Percentiles rank a stretch among this genome's conserved stretches.
Evolutionary conservation across 2,888 invertebrate species (phyloP).

Genomic region (Agrotis clavis): DNA sequence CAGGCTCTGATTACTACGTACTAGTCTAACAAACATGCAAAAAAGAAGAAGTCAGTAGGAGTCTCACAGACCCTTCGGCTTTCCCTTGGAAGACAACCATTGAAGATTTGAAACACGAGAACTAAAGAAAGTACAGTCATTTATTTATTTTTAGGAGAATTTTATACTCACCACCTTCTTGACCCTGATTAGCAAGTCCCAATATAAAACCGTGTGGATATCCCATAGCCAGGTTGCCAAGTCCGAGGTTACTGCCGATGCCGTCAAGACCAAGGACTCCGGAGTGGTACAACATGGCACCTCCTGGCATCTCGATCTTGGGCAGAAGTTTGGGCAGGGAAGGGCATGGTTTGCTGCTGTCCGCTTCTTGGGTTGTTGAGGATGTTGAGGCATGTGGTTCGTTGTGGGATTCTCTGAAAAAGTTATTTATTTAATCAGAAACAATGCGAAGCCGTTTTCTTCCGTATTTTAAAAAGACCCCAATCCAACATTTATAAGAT

Average conservation of each 20-base stretch:
- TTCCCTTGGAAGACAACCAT: no score
- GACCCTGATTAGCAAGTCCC: constrained; percentile 87
- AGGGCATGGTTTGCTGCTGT: constrained; percentile 82
- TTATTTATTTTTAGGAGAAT: not conserved
- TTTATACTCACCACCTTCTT: constrained; percentile 83
- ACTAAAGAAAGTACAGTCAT: no score
- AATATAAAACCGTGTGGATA: constrained; percentile 89
- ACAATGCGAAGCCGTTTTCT: no score
- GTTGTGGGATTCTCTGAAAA: constrained; percentile 76
- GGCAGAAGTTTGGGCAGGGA: constrained; percentile 82
- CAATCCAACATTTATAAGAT: no score
- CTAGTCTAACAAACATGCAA: no score
- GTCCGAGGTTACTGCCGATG: constrained; percentile 82
- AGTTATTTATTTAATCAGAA: no score
- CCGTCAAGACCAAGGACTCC: constrained; percentile 83
- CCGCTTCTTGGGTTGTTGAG: constrained; percentile 81
- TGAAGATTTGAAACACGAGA: no score
- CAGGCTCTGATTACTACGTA: no score
- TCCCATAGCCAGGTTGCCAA: constrained; percentile 87
- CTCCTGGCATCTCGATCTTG: constrained; percentile 85
- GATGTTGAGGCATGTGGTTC: constrained; percentile 85
- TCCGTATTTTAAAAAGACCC: no score
- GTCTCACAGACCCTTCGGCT: no score
- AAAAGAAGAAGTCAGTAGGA: no score
- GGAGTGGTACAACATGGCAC: constrained; percentile 87